Evolutionary conservation across 2,797 vertebrate genomes (phyloP), one percentile per base, ranked within the genome.

Genomic region (Bryconaethiops microstoma): DNA sequence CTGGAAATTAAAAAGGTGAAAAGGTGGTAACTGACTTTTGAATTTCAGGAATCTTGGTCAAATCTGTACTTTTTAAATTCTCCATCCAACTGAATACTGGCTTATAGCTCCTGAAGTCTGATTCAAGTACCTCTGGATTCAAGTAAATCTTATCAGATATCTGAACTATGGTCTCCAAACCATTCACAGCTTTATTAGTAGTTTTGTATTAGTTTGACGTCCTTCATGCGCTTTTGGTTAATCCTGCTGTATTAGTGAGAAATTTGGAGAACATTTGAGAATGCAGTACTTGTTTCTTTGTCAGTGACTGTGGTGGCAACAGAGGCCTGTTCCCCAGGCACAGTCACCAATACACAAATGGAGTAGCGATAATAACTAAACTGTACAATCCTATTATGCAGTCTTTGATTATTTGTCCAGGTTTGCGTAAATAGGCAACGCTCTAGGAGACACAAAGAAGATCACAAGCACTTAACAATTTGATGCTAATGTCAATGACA

Each of bases 381-480:
- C 72, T 52, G 85, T 82, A 76, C 82, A 85, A 80, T 78, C 74
- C 75, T 82, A 80, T 82, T 80, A 78, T 39, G 60, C 65, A 45
- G 64, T 73, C 71, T 59, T 84, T 78, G 78, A 84, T 83, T 82
- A 80, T 83, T 82, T 83, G 74, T 79, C 74, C 82, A 82, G 19
- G 74, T 78, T 83, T 74, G 79, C n/a, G 55, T 78, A 83, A 72
- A 85, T 68, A 83, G 77, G 54, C 55, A 68, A 73, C 81, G 74
- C 83, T 77, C 55, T 75, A 83, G 74, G 83, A 85, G 39, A 77
- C 85, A 85, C 83, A 74, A 82, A 85, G 81, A 83, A 83, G 79
- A 81, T 82, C 81, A 75, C 77, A 80, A 64, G 65, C 84, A 72
- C 78, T 78, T 79, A 78, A 59, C 29, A 59, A n/a, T 74, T 13